Evolutionary conservation across 2,797 vertebrate genomes (phyloP), one percentile per base, ranked within the genome.

Genomic region (Mionectes olivaceus): DNA sequence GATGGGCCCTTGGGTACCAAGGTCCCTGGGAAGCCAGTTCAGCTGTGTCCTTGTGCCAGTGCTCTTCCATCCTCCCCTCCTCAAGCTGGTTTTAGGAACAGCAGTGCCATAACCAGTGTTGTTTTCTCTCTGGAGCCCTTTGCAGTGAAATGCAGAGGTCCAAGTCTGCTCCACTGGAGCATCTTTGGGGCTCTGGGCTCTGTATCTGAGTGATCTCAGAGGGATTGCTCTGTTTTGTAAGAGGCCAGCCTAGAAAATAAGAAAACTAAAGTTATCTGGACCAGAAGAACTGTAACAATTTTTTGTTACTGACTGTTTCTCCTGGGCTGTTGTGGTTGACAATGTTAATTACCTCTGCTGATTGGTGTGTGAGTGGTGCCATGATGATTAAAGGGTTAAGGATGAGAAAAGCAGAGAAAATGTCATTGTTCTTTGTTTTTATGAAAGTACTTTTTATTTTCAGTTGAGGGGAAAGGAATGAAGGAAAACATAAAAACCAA

Each of bases 141-240:
- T 19, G 55, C 50, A 59, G 64, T 46, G n/a, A 61, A 79, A 44
- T 47, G 24, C 35, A 67, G 44, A 75, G 21, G 37, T 65, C 43
- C 10, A 25, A 4, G 24, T 18, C 21, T n/a, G 21, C 24, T 49
- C 19, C 0, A 0, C 6, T 50, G 28, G 50, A 25, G 22, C 44
- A 32, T 71, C n/a, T 73, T 24, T 44, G 18, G 12, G n/a, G 6
- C 35, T 91, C 78, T 35, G 69, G n/a, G 43, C 47, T 83, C 52
- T 86, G 43, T 3, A 0, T n/a, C 5, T 33, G 39, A 5, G 8
- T 39, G 50, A 49, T 55, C 44, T 87, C 53, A 24, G 5, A 52
- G 50, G 15, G 61, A 41, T 71, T 59, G 23, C 15, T 78, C 13
- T 70, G 17, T 28, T 73, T 92, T 13, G 0, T 24, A 19, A 32